Base-by-base conservation (phyloP, 2,113 vertebrate genomes). In the Sinosuthora webbiana region DNA sequence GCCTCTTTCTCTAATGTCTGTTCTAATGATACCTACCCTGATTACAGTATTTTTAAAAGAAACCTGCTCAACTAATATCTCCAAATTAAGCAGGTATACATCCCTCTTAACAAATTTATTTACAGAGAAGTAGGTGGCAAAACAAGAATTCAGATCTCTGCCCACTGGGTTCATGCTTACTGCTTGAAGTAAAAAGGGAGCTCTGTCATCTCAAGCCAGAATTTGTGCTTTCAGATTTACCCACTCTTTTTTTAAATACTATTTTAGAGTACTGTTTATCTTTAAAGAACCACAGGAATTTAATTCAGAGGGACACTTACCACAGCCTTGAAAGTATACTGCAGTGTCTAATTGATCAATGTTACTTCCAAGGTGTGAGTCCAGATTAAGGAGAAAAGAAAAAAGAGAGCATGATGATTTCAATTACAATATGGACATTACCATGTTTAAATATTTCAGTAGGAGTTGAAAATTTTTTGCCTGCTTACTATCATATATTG, bases 141-240 rank as follows among this genome's bases (percentile, higher is more conserved):
- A 94, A 57, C 14, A 79, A 86, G 42, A 81, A 79, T 22, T 63
- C 31, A 87, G 49, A 80, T 53, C 24, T 56, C 35, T 80, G 6
- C 57, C 45, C 22, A 10, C 45, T 90, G 69, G 5, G 20, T 86
- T 69, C 45, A 6, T 79, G 22, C 78, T 50, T 45, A 44, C 49
- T 55, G 37, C 75, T 97, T 75, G 50, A 92, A 92, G 24, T 33
- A 55, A 82, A 85, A 64, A 64, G 5, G 6, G 42, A 93, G 8
- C 17, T 92, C 55, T 49, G n/a, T 39, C 71, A 89, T 95, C 81
- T 62, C 63, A 88, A 92, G 25, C 77, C 68, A 94, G 90, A 96
- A 80, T 87, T 6, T 6, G 33, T 33, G 41, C 16, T 92, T 93
- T 92, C 37, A 69, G 81, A 74, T 52, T 93, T 88, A 77, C 7